Percentiles rank a stretch among this genome's conserved stretches.
Conservation (phyloP, 2,113 vertebrate species). For the Ctenomys sociabilis region DNA sequence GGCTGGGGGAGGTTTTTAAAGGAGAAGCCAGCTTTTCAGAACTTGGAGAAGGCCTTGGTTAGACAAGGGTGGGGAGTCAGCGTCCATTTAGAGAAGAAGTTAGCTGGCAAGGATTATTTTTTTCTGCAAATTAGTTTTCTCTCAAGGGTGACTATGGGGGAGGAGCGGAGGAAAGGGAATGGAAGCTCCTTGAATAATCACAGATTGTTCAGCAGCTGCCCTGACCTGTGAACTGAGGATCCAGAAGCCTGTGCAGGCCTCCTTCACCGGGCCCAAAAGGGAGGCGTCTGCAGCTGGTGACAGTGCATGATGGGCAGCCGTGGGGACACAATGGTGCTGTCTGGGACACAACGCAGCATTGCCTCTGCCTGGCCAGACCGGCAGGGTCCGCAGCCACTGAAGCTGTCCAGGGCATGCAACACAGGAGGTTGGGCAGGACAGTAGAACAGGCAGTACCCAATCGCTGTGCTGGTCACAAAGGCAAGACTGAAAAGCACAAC, state of each 20-base stretch:
- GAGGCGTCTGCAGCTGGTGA: conserved; percentile 56
- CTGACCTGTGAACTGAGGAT: conserved; percentile 70
- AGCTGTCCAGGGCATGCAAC: not conserved
- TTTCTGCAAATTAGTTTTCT: conserved; percentile 81
- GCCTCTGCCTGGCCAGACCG: not conserved
- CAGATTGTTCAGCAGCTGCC: conserved; percentile 22
- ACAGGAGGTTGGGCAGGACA: not conserved
- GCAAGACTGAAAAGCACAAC: not conserved
- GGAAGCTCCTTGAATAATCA: conserved; percentile 39
- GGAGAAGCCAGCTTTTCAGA: conserved; percentile 44
- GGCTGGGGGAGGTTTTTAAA: conserved; percentile 34
- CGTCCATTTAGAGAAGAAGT: conserved; percentile 68
- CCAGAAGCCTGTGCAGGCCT: not conserved
- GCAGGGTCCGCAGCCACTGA: not conserved
- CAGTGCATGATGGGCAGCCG: not conserved
- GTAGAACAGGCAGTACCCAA: not conserved
- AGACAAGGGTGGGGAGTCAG: conserved; percentile 65
- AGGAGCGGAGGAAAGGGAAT: conserved; percentile 63
- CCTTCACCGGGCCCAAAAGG: not conserved
- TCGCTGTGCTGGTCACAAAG: not conserved
- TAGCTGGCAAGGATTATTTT: conserved; percentile 71
- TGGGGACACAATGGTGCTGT: not conserved
- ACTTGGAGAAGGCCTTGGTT: conserved; percentile 33
- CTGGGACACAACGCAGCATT: not conserved
- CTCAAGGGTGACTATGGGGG: conserved; percentile 48